Base-by-base conservation (phyloP, 2,797 vertebrate genomes). In the Gallinago nigripennis region DNA sequence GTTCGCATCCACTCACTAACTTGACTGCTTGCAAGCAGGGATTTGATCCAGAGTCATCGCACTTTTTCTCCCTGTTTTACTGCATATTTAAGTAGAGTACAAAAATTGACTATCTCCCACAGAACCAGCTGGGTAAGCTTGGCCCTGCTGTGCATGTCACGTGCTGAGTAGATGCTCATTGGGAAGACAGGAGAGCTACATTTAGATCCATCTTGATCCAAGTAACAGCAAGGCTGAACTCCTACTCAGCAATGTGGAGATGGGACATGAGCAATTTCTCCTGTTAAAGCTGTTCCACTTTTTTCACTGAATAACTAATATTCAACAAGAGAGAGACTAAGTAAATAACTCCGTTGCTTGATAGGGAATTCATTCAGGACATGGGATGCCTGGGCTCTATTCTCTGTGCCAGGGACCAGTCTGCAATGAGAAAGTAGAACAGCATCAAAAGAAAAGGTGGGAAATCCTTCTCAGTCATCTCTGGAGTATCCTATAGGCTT, bases 191-290 rank as follows among this genome's bases (percentile, higher is more conserved):
- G 17, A 92, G 57, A 61, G 64, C 71, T 77, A 53, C 56, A 48
- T 92, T 92, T 89, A 93, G 82, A 88, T 90, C 89, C 31, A 82
- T 73, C 57, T 80, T 68, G 31, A 72, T 75, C 37, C 45, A 64
- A 90, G 4, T 7, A 84, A 84, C 73, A 84, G 70, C 50, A 65
- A 72, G 33, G 77, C 75, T 86, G 68, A 85, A 91, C 88, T 95
- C 73, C 60, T 82, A 88, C 82, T 78, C 85, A 81, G 23, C 45
- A 83, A 86, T 11, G 37, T 54, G 57, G 76, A 78, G 82, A 95
- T 25, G 48, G 87, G 57, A 92, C 53, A 75, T 27, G n/a, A 0
- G 61, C 16, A 87, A 15, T 71, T 85, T 64, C 72, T 87, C 72
- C 48, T 37, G 23, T 50, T 80, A 57, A 89, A 95, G 45, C 61